Evolutionary conservation across 1,140 invertebrate species (phyloP).

Genomic region (Aradophagus sp.): DNA sequence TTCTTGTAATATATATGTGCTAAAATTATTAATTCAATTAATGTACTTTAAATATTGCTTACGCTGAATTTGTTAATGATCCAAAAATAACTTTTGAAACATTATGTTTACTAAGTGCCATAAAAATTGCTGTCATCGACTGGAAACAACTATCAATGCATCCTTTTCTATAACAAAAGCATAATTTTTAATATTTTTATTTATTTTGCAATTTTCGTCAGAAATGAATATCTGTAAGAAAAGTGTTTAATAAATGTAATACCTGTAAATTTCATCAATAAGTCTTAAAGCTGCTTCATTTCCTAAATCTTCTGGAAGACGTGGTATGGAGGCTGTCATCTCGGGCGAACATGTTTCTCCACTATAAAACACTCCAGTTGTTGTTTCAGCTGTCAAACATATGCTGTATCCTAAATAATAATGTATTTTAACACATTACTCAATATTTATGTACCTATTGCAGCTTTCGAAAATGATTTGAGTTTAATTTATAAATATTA

Average conservation of each 20-base stretch:
- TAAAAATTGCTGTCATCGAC: conserved; percentile 88
- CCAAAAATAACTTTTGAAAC: conserved; percentile 92
- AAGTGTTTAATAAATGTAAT: conserved; percentile 1
- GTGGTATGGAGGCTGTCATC: conserved; percentile 73
- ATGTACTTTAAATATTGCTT: conserved; percentile 58
- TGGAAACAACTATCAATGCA: conserved; percentile 93
- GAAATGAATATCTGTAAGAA: too few species aligned
- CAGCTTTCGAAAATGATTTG: background rate
- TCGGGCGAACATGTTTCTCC: conserved; percentile 78
- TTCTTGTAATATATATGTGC: too few species aligned
- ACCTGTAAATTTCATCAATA: conserved; percentile 91
- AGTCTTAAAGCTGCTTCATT: conserved; percentile 85
- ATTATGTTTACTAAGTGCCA: conserved; percentile 95
- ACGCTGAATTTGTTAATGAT: conserved; percentile 82
- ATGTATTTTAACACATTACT: background rate
- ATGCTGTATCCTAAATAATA: conserved; percentile 86
- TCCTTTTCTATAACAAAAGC: conserved; percentile 82
- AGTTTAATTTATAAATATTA: too few species aligned
- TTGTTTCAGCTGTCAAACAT: conserved; percentile 93
- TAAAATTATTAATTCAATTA: too few species aligned
- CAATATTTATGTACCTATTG: background rate
- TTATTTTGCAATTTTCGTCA: conserved; percentile 1
- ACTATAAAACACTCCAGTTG: conserved; percentile 85
- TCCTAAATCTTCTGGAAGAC: conserved; percentile 93
- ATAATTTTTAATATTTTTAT: too few species aligned